Conservation (phyloP, 2,113 vertebrate species). For the Xenopus borealis region DNA sequence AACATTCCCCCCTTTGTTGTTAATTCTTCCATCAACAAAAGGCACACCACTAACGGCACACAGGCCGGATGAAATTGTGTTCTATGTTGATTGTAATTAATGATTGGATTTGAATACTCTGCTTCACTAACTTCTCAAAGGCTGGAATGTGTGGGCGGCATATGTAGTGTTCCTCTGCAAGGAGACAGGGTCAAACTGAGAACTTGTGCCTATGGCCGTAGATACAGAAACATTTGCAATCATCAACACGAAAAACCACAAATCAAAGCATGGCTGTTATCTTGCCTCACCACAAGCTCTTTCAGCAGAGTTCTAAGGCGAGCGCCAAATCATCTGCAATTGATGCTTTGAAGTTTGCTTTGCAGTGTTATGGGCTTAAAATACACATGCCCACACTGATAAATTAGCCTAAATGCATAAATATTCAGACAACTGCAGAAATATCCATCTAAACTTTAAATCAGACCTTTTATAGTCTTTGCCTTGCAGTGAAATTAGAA, state of each 20-base stretch:
- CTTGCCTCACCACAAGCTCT: conserved; percentile 61
- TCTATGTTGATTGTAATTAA: too few relatives aligned
- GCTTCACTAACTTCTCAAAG: too few relatives aligned
- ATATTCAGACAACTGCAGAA: neutral
- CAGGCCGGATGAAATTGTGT: too few relatives aligned
- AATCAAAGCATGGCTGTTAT: conserved; percentile 66
- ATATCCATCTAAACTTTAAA: conserved; percentile 18
- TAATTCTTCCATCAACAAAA: neutral
- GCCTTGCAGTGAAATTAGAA: conserved; percentile 28
- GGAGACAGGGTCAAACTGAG: conserved; percentile 36
- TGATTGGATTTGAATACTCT: too few relatives aligned
- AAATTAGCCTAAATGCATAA: neutral
- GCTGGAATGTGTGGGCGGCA: too few relatives aligned
- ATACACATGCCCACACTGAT: neutral
- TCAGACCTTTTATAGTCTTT: conserved; percentile 22
- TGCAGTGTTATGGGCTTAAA: neutral
- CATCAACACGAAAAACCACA: conserved; percentile 50
- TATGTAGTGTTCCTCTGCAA: too few relatives aligned
- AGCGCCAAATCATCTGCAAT: neutral
- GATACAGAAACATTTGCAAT: conserved; percentile 51
- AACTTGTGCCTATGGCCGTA: conserved; percentile 54
- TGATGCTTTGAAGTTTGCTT: conserved; percentile 1
- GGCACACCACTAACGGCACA: neutral
- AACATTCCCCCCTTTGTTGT: too few relatives aligned
- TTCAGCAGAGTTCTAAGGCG: conserved; percentile 48